These are phyloP conservation scores for Centropristis striata DNA, from an alignment of 2,113 vertebrate genomes.

Conservation along the genomic window DNA sequence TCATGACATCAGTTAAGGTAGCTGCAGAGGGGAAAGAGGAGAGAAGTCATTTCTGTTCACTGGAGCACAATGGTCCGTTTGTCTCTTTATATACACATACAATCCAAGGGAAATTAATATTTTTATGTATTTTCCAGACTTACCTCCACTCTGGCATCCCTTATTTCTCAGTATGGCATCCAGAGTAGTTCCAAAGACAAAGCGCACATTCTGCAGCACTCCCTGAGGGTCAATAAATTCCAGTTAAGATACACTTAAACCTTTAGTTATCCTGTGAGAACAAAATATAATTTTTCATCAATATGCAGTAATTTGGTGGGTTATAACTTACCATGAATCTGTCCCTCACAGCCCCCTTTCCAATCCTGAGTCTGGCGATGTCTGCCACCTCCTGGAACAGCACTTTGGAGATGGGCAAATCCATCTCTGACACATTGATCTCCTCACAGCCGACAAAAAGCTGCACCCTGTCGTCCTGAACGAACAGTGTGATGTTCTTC, in stretches of 20 bases:
- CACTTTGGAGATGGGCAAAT: constrained; percentile 91
- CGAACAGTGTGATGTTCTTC: constrained; percentile 97
- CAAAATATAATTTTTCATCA: not conserved
- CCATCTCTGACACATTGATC: constrained; percentile 91
- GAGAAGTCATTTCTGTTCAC: constrained; percentile 1
- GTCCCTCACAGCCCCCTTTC: constrained; percentile 92
- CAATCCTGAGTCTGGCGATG: constrained; percentile 89
- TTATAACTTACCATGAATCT: constrained; percentile 90
- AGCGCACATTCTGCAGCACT: constrained; percentile 96
- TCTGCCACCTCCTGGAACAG: constrained; percentile 90
- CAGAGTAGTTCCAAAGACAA: constrained; percentile 95
- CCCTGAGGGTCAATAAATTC: constrained; percentile 86
- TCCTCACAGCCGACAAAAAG: constrained; percentile 96
- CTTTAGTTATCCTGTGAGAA: not conserved
- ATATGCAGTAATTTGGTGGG: not conserved
- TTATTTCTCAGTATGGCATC: constrained; percentile 95
- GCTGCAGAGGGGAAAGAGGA: constrained; percentile 58
- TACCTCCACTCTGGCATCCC: constrained; percentile 92
- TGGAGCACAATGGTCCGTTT: not conserved
- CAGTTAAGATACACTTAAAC: constrained; percentile 1
- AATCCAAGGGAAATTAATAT: rapidly evolving
- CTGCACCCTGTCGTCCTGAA: constrained; percentile 94
- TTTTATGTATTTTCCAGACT: constrained; percentile 35
- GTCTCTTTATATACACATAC: not conserved
- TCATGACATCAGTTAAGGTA: constrained; percentile 88